phyloP scores from a whole-genome alignment of 2,888 invertebrate species.

The Brachylomia viminalis region DNA sequence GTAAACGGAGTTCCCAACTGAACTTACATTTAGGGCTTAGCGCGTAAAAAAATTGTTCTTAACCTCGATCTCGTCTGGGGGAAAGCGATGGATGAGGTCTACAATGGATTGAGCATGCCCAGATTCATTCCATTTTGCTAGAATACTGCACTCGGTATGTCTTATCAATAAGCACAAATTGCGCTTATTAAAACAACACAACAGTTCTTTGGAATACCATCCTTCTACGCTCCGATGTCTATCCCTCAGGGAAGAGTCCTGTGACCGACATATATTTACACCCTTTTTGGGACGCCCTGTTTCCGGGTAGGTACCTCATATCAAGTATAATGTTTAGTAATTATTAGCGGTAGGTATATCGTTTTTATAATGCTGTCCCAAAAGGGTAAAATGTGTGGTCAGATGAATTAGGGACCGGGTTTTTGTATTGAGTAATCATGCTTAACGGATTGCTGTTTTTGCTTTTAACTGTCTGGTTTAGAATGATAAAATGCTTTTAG shows the following conservation, averaged over 20 bases:
- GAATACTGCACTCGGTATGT: neutral
- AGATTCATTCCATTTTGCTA: neutral
- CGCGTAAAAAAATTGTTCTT: no score
- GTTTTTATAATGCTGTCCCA: slow-evolving; percentile 47
- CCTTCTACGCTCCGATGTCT: neutral
- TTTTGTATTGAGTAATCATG: slow-evolving; percentile 12
- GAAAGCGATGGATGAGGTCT: no score
- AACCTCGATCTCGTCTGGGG: no score
- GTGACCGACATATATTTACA: slow-evolving; percentile 51
- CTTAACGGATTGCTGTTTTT: neutral
- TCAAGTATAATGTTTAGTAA: slow-evolving; percentile 38
- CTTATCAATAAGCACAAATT: neutral
- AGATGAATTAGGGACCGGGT: slow-evolving; percentile 27
- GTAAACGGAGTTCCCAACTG: slow-evolving; percentile 45
- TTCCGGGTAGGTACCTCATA: slow-evolving; percentile 27
- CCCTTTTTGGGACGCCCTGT: slow-evolving; percentile 38
- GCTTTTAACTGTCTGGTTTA: neutral
- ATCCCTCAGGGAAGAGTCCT: slow-evolving; percentile 39
- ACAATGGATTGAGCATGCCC: no score
- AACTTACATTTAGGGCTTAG: slow-evolving; percentile 47
- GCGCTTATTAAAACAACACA: neutral
- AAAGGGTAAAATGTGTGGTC: slow-evolving; percentile 25
- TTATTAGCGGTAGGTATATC: slow-evolving; percentile 49
- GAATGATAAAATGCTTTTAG: slow-evolving; percentile 3
- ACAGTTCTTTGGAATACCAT: neutral